A percentile compares a stretch with the other conserved stretches of the same genome.
These are phyloP conservation scores for Plagodis pulveraria DNA, from an alignment of 2,888 invertebrate species.

Conservation along the genomic window DNA sequence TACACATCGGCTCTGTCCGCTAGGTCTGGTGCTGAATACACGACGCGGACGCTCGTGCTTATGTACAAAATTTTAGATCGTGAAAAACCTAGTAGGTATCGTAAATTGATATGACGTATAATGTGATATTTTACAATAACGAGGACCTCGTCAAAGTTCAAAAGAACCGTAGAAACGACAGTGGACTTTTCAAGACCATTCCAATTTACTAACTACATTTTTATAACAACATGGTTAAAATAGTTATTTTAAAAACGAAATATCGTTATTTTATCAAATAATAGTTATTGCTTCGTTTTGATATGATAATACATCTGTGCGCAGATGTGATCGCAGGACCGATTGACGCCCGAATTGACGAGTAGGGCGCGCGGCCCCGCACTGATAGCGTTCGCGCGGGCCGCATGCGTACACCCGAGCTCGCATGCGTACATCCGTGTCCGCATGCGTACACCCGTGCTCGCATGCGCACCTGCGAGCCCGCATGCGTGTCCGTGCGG, in stretches of 20 bases:
- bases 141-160: slow-evolving; percentile 73
- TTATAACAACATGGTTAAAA: slow-evolving; percentile 82
- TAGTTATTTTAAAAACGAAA: slow-evolving; percentile 79
- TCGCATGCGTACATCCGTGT: slow-evolving; percentile 22
- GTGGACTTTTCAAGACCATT: slow-evolving; percentile 80
- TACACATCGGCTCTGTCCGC: slow-evolving; percentile 9
- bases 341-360: slow-evolving; percentile 18
- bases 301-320: slow-evolving; percentile 76
- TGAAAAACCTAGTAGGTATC: slow-evolving; percentile 57
- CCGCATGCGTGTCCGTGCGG: slow-evolving; percentile 22
- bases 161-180: slow-evolving; percentile 80
- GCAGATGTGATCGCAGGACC: slow-evolving; percentile 47
- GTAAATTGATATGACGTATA: slow-evolving; percentile 74
- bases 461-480: slow-evolving; percentile 22
- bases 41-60: slow-evolving; percentile 36
- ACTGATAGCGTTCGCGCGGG: slow-evolving; percentile 13
- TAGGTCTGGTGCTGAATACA: slow-evolving; percentile 3
- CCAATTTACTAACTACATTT: slow-evolving; percentile 80
- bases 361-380: slow-evolving; percentile 1
- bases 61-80: slow-evolving; percentile 54
- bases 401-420: slow-evolving; percentile 15
- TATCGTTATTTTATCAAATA: slow-evolving; percentile 76
- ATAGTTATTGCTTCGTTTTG: slow-evolving; percentile 83
- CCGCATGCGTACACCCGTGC: slow-evolving; percentile 19
- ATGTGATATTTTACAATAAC: slow-evolving; percentile 66